Evolutionary conservation across 1,140 invertebrate genomes (phyloP).

Genomic region (Drosophila miranda): DNA sequence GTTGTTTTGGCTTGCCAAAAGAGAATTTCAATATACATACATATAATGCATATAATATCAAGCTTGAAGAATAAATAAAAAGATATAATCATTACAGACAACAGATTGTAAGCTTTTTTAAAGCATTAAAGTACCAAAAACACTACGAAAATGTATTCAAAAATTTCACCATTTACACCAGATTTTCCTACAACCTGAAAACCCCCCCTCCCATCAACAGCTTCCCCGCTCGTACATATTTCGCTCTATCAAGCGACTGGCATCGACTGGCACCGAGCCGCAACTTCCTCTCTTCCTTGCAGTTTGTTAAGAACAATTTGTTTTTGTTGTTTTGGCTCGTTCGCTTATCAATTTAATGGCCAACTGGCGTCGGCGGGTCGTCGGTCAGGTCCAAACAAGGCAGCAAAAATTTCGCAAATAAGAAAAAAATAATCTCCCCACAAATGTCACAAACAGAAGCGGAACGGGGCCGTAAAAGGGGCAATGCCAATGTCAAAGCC

Average conservation of each 20-base stretch:
- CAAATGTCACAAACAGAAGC: conserved; percentile 74
- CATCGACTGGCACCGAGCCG: conserved; percentile 31
- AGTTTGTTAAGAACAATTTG: conserved; percentile 43
- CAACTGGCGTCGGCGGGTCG: conserved; percentile 61
- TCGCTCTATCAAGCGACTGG: conserved; percentile 48
- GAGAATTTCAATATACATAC: background rate
- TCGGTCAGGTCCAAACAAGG: conserved; percentile 12
- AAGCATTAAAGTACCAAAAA: too few relatives aligned
- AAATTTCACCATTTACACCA: background rate
- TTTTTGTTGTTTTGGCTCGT: conserved; percentile 31
- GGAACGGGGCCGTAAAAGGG: conserved; percentile 8
- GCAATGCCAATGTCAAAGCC: conserved; percentile 42
- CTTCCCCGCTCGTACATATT: background rate
- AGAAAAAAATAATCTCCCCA: conserved; percentile 6
- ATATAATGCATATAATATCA: too few relatives aligned
- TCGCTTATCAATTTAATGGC: conserved; percentile 78
- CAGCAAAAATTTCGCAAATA: conserved; percentile 12
- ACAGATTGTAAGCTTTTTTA: too few relatives aligned
- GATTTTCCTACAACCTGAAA: too few relatives aligned
- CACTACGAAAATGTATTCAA: too few relatives aligned
- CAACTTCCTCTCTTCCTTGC: conserved; percentile 34
- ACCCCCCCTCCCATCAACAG: conserved; percentile 3
- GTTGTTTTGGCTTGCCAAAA: background rate
- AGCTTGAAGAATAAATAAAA: too few relatives aligned
- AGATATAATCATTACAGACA: too few relatives aligned